Percentiles rank a stretch among this genome's conserved stretches.
Conservation (phyloP, 92 coral and sea anemone genomes). For the Porites evermanni region DNA sequence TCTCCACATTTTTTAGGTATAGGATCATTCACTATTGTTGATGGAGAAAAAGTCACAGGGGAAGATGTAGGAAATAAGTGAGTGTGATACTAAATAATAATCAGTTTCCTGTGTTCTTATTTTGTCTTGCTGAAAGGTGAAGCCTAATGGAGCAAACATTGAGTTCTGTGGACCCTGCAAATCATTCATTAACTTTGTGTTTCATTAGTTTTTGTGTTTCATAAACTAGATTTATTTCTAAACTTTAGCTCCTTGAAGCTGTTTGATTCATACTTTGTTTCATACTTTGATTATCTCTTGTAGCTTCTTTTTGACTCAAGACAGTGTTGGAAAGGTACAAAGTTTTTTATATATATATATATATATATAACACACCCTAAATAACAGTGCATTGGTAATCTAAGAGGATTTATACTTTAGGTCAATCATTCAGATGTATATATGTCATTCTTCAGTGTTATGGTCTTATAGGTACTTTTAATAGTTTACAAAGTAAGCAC, state of each 20-base stretch:
- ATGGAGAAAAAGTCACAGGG: conserved; percentile 86
- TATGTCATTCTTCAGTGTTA: too few relatives aligned
- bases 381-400: too few relatives aligned
- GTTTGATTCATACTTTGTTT: neutral
- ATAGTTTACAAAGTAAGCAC: too few relatives aligned
- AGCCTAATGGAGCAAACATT: neutral
- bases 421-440: too few relatives aligned
- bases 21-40: conserved; percentile 90
- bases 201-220: neutral
- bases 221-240: neutral
- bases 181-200: neutral
- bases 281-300: neutral
- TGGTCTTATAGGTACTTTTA: too few relatives aligned
- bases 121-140: neutral
- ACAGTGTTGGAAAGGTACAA: conserved; percentile 89
- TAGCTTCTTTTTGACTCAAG: conserved; percentile 93
- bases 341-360: neutral
- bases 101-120: neutral
- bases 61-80: conserved; percentile 98
- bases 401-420: too few relatives aligned
- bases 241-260: neutral
- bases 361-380: too few relatives aligned
- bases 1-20: conserved; percentile 56
- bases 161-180: neutral
- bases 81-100: conserved; percentile 14